phyloP scores from a whole-genome alignment of 2,113 vertebrate genomes.

The Daboia siamensis region DNA sequence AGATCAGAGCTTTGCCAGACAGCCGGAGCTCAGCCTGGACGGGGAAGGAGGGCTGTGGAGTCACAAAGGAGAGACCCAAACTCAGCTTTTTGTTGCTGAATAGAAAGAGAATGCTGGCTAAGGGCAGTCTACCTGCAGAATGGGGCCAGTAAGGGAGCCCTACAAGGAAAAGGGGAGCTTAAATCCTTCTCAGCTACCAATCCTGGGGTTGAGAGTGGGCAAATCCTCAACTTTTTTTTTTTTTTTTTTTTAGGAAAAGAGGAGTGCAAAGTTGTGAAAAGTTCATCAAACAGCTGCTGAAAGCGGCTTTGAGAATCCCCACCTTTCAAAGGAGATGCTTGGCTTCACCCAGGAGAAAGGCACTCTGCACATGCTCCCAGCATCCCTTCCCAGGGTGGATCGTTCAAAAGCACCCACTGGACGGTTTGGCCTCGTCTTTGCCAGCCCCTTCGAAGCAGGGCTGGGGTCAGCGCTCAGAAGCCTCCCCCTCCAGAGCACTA shows the following conservation, averaged over 20 bases:
- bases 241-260: not conserved
- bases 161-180: not conserved
- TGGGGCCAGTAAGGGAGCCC: not conserved
- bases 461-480: not conserved
- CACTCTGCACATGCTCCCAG: not conserved
- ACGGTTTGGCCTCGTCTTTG: not conserved
- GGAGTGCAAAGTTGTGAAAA: not conserved
- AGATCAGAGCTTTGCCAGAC: constrained; percentile 1
- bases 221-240: too few species aligned
- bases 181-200: not conserved
- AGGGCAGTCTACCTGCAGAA: not conserved
- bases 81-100: not conserved
- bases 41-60: not conserved
- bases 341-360: not conserved
- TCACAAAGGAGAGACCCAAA: not conserved
- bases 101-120: not conserved
- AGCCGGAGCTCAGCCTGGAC: too few species aligned
- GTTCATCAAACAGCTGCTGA: accelerated
- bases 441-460: not conserved
- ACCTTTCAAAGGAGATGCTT: not conserved
- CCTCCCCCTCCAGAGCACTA: not conserved
- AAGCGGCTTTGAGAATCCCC: not conserved
- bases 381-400: not conserved
- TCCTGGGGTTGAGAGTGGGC: not conserved
- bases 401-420: not conserved